A percentile compares a stretch with the other conserved stretches of the same genome.
phyloP scores from a whole-genome alignment of 2,797 vertebrate species.

The Microcaecilia unicolor region DNA sequence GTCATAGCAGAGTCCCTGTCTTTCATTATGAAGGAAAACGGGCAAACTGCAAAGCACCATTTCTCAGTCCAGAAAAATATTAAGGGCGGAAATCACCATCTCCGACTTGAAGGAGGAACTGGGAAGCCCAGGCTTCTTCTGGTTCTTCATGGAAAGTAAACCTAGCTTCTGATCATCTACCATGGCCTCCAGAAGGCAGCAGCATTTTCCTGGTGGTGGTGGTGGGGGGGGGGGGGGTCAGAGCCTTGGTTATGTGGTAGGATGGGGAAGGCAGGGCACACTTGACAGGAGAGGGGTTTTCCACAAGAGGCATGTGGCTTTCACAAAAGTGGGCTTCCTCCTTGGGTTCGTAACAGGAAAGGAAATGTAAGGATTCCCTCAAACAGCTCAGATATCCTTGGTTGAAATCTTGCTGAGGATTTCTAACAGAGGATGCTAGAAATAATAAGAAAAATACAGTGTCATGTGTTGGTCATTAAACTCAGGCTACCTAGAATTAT shows the following conservation, averaged over 20 bases:
- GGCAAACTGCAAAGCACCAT: not conserved
- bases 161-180: slow-evolving; percentile 37
- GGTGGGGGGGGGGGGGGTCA: no score
- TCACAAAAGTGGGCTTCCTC: slow-evolving; percentile 63
- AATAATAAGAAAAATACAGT: not conserved
- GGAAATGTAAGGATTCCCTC: slow-evolving; percentile 68
- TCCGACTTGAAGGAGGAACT: slow-evolving; percentile 35
- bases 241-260: slow-evolving; percentile 6
- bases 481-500: no score
- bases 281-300: not conserved
- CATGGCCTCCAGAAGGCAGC: slow-evolving; percentile 69
- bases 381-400: slow-evolving; percentile 67
- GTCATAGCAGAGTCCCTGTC: slow-evolving; percentile 16
- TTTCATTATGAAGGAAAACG: slow-evolving; percentile 50
- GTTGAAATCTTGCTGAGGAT: slow-evolving; percentile 25
- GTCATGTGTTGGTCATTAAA: no score
- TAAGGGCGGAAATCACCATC: slow-evolving; percentile 27
- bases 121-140: slow-evolving; percentile 15
- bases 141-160: not conserved
- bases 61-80: slow-evolving; percentile 25
- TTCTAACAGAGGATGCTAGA: slow-evolving; percentile 8
- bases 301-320: slow-evolving; percentile 12
- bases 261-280: not conserved
- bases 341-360: slow-evolving; percentile 59
- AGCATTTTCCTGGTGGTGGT: slow-evolving; percentile 22